A percentile compares a stretch with the other conserved stretches of the same genome.
Evolutionary conservation across 1,140 invertebrate species (phyloP).

Genomic region (Caenorhabditis brenneri): DNA sequence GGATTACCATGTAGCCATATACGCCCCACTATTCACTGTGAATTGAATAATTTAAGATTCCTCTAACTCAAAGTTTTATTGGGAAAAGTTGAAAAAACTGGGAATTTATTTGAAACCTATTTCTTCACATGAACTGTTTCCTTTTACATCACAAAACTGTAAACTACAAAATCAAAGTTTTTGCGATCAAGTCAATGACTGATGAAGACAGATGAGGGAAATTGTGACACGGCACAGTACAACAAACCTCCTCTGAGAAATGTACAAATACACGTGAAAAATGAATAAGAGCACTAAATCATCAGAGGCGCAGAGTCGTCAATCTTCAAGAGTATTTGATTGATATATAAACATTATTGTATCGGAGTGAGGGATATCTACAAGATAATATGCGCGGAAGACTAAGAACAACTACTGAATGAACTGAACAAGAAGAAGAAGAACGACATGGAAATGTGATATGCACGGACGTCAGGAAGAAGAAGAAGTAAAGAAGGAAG

Average conservation of each 20-base stretch:
- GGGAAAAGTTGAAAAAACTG: too few species aligned
- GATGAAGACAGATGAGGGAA: not conserved
- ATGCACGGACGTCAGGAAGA: conserved; percentile 23
- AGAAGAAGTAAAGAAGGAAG: not conserved
- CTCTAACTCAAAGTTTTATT: too few species aligned
- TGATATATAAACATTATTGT: conserved; percentile 43
- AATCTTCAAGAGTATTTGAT: conserved; percentile 39
- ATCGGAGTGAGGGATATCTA: conserved; percentile 23
- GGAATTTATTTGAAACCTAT: not conserved
- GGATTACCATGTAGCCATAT: too few species aligned
- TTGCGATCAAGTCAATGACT: not conserved
- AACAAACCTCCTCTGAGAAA: not conserved
- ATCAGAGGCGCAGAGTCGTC: conserved; percentile 25
- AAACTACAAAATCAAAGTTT: not conserved
- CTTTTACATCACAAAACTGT: not conserved
- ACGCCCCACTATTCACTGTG: too few species aligned
- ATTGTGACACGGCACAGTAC: conserved; percentile 8
- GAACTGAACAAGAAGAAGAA: not conserved
- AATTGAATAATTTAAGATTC: too few species aligned
- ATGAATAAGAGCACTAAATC: not conserved
- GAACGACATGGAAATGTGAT: conserved; percentile 6
- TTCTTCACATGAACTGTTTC: not conserved
- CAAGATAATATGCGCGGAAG: conserved; percentile 30
- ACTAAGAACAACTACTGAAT: not conserved
- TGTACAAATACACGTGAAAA: not conserved